Evolutionary conservation across 1,140 invertebrate genomes (phyloP).

Genomic region (Trichonephila clavata): DNA sequence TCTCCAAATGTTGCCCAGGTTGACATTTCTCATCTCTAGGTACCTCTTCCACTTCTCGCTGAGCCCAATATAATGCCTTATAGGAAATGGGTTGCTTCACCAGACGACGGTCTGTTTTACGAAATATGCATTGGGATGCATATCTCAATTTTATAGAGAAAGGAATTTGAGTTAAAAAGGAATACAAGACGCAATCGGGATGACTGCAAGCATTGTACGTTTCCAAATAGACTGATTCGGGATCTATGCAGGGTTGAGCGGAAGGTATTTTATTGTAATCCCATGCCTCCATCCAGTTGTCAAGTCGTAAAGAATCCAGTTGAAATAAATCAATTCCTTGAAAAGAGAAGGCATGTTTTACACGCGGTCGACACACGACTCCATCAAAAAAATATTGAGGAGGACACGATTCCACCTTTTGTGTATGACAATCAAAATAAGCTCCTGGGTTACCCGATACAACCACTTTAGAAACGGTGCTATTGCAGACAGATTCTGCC

Average conservation of each 20-base stretch:
- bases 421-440: constrained; percentile 23
- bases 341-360: neutral
- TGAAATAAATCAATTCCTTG: neutral
- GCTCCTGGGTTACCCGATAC: neutral
- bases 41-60: neutral
- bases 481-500: neutral
- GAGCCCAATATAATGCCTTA: neutral
- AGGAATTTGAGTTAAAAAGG: neutral
- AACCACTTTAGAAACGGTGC: neutral
- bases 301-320: neutral
- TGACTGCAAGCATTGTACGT: neutral
- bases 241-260: neutral
- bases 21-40: neutral
- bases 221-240: neutral
- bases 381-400: neutral
- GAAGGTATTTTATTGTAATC: neutral
- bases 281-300: neutral
- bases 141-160: neutral
- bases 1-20: neutral
- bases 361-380: neutral
- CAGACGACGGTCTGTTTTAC: neutral
- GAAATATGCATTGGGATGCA: neutral
- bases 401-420: neutral
- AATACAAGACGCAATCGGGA: constrained; percentile 15
- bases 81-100: neutral